A percentile compares a stretch with the other conserved stretches of the same genome.
Conservation (phyloP, 2,797 vertebrate genomes). For the Prionace glauca region DNA sequence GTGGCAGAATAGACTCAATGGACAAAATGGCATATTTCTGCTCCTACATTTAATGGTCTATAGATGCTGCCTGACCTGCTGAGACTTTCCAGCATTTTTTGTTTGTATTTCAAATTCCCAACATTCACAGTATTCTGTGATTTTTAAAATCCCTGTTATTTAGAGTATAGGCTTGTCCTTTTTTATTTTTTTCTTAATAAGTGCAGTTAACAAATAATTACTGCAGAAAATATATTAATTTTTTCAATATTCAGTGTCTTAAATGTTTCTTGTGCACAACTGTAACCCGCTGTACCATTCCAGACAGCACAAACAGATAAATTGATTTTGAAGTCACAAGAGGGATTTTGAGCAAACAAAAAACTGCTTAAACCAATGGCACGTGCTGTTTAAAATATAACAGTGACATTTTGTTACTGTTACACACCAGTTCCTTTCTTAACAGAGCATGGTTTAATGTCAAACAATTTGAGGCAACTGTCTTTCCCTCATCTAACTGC, state of each 20-base stretch:
- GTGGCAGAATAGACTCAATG: too few species aligned
- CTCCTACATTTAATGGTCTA: neutral
- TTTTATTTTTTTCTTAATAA: neutral
- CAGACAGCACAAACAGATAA: neutral
- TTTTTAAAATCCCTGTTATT: neutral
- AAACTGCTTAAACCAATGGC: neutral
- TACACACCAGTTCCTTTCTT: neutral
- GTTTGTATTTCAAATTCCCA: neutral
- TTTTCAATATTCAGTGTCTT: neutral
- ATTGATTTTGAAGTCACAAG: neutral
- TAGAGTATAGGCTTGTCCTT: neutral
- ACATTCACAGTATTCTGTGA: neutral
- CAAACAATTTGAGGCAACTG: neutral
- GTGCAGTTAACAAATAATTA: neutral
- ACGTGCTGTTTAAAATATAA: neutral
- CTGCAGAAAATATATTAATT: neutral
- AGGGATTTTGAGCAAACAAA: neutral
- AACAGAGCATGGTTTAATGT: neutral
- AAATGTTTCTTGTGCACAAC: neutral
- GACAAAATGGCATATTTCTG: too few species aligned
- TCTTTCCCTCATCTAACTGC: neutral
- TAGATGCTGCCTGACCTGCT: neutral
- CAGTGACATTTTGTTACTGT: neutral
- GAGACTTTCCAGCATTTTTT: neutral
- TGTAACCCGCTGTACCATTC: neutral